phyloP scores from a whole-genome alignment of 35 echinoderm and acorn worm species.

The Antedon bifida region DNA sequence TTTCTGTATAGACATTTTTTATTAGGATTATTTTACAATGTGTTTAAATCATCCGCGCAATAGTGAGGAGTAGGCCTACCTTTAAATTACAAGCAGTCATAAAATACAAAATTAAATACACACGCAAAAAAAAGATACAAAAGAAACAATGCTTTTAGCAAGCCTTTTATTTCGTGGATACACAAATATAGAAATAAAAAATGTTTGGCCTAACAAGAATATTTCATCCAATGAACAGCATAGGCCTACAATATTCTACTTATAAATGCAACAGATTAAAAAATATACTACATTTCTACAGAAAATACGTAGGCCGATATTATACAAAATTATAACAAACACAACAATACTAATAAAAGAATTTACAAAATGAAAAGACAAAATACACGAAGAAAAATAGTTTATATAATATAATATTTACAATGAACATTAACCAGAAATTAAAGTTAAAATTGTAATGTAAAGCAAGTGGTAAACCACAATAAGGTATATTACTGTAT shows the following conservation, averaged over 20 bases:
- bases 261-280: neutral
- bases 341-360: neutral
- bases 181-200: neutral
- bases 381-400: neutral
- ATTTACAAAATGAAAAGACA: neutral
- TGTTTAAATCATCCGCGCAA: too few species aligned
- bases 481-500: neutral
- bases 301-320: neutral
- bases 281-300: neutral
- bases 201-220: neutral
- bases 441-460: too few species aligned
- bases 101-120: too few species aligned
- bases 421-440: neutral
- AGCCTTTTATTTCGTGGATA: neutral
- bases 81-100: too few species aligned
- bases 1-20: too few species aligned
- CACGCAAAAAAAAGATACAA: neutral
- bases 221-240: too few species aligned
- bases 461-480: neutral
- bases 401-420: neutral
- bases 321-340: neutral
- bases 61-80: too few species aligned
- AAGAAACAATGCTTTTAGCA: neutral
- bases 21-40: too few species aligned
- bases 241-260: too few species aligned